Evolutionary conservation across 2,888 invertebrate species (phyloP).

Genomic region (Nomada fucata): DNA sequence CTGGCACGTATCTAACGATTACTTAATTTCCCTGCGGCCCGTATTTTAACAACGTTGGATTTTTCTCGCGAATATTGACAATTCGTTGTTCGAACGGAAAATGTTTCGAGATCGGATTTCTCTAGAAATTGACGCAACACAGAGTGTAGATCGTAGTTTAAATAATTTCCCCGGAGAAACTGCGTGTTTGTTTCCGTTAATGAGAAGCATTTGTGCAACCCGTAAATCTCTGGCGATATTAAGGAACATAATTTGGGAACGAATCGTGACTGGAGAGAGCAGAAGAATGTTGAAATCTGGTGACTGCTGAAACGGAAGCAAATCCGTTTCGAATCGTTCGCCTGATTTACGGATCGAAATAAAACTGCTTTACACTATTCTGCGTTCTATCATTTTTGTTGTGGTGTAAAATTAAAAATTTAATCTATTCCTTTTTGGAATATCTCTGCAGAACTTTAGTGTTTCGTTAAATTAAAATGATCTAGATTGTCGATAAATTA

Average conservation of each 20-base stretch:
- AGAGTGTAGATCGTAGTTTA: not conserved
- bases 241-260: not conserved
- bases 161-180: not conserved
- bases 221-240: not conserved
- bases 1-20: slow-evolving; percentile 31
- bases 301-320: too few species aligned
- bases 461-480: too few species aligned
- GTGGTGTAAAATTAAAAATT: too few species aligned
- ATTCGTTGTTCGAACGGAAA: slow-evolving; percentile 13
- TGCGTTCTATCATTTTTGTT: too few species aligned
- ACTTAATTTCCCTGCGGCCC: slow-evolving; percentile 26
- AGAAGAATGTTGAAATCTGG: not conserved
- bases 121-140: not conserved
- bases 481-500: too few species aligned
- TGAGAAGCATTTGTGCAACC: not conserved
- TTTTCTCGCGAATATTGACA: not conserved
- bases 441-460: too few species aligned
- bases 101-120: not conserved
- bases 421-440: too few species aligned
- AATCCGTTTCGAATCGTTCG: too few species aligned
- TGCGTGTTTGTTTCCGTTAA: not conserved
- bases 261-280: not conserved
- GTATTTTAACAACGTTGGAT: not conserved
- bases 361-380: too few species aligned
- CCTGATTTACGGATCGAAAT: too few species aligned